Conservation (phyloP, 2,113 vertebrate genomes). For the Hirundichthys speculiger region DNA sequence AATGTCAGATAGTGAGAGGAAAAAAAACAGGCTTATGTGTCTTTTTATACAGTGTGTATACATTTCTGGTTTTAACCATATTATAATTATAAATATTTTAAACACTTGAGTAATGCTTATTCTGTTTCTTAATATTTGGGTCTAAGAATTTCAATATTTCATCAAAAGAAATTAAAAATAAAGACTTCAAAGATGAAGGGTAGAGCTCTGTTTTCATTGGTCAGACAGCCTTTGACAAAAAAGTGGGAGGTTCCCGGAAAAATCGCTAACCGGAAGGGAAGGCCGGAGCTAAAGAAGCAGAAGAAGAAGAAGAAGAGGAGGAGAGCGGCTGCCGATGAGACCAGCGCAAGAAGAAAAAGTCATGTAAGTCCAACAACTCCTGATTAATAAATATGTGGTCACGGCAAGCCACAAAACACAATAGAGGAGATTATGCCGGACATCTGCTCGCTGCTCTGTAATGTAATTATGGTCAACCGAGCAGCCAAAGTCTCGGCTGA, state of each 20-base stretch:
- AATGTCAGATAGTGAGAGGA: no score
- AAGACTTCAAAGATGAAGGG: no score
- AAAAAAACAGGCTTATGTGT: no score
- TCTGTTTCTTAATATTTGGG: no score
- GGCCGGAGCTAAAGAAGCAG: conserved; percentile 76
- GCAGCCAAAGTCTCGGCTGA: conserved; percentile 31
- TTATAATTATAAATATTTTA: no score
- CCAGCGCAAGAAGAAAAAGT: conserved; percentile 66
- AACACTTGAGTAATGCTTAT: no score
- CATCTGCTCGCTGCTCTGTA: conserved; percentile 4
- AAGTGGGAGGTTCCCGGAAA: conserved; percentile 83
- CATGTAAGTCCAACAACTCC: conserved; percentile 58
- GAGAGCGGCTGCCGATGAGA: conserved; percentile 57
- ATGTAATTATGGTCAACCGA: conserved; percentile 8
- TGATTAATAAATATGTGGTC: background rate
- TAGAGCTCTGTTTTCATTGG: conserved; percentile 60
- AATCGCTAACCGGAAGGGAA: conserved; percentile 81
- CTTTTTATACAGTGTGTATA: no score
- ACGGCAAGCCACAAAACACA: no score
- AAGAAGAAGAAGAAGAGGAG: conserved; percentile 55
- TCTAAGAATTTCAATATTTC: no score
- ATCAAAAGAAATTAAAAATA: no score
- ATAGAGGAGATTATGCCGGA: background rate
- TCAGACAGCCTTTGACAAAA: conserved; percentile 58
- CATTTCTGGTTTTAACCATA: no score